A percentile compares a stretch with the other conserved stretches of the same genome.
phyloP scores from a whole-genome alignment of 2,888 invertebrate genomes.

The Protophormia terraenovae region DNA sequence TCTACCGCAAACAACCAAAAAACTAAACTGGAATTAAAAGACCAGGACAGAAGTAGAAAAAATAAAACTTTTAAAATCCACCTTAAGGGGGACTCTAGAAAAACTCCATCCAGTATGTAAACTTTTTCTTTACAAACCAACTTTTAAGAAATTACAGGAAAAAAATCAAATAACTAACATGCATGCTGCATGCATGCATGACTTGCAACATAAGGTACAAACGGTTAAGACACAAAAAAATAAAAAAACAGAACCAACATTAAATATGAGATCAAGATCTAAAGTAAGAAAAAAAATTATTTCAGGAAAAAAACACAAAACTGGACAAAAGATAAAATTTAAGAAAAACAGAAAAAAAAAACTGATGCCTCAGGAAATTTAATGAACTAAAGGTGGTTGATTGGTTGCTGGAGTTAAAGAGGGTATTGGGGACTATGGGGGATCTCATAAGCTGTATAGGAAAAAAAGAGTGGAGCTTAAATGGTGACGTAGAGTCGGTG shows the following conservation, averaged over 20 bases:
- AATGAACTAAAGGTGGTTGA: not conserved
- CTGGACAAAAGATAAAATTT: conserved; percentile 61
- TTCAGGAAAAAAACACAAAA: conserved; percentile 36
- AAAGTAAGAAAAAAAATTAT: conserved; percentile 17
- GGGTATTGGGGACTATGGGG: not conserved
- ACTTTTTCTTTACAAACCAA: conserved; percentile 48
- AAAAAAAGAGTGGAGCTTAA: conserved; percentile 34
- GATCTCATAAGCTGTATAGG: not conserved
- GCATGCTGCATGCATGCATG: conserved; percentile 36
- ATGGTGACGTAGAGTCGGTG: conserved; percentile 63
- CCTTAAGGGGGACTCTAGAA: conserved; percentile 41
- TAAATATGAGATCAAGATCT: conserved; percentile 50
- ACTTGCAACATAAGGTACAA: conserved; percentile 57
- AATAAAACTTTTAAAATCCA: conserved; percentile 23
- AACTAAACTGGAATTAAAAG: conserved; percentile 39
- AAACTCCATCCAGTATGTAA: conserved; percentile 1
- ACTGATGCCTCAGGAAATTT: conserved; percentile 50
- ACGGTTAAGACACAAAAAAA: no score
- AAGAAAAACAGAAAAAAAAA: conserved; percentile 36
- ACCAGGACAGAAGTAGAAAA: conserved; percentile 5
- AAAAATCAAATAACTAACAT: not conserved
- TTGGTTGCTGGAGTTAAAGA: no score
- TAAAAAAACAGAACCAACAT: conserved; percentile 53
- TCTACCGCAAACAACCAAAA: not conserved
- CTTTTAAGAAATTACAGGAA: conserved; percentile 27